Conservation (phyloP, 2,797 vertebrate genomes). For the Carapus acus region DNA sequence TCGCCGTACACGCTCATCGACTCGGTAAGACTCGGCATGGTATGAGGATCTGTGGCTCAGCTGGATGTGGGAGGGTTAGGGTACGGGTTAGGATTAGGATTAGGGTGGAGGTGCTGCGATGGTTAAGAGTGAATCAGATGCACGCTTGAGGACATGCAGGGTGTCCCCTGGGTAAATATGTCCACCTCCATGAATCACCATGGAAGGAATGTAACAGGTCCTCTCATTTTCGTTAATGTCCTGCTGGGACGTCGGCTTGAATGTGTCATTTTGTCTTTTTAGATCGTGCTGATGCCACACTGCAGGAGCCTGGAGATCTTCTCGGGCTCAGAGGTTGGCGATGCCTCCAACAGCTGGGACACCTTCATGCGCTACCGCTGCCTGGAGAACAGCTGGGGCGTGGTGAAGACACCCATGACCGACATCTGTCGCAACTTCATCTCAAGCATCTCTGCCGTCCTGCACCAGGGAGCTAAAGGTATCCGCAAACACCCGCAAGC, state of each 20-base stretch:
- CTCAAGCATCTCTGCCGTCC: constrained; percentile 91
- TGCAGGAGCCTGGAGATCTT: constrained; percentile 94
- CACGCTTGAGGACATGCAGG: too few relatives aligned
- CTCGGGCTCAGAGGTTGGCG: constrained; percentile 78
- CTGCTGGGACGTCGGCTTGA: too few relatives aligned
- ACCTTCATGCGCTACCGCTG: constrained; percentile 94
- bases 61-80: too few relatives aligned
- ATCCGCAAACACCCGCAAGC: not conserved
- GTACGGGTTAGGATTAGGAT: too few relatives aligned
- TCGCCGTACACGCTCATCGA: constrained; percentile 92
- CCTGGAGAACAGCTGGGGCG: constrained; percentile 88
- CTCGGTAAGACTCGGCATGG: constrained; percentile 81
- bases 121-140: too few relatives aligned
- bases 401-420: constrained; percentile 87
- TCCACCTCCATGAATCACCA: too few relatives aligned
- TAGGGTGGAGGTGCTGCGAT: too few relatives aligned
- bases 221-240: too few relatives aligned
- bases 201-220: too few relatives aligned
- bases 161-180: too few relatives aligned
- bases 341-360: constrained; percentile 81
- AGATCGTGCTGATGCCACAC: constrained; percentile 96
- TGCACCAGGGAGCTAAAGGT: constrained; percentile 89
- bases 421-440: constrained; percentile 92
- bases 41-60: too few relatives aligned
- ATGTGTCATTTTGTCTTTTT: not conserved